Evolutionary conservation across 2,797 vertebrate species (phyloP), one percentile per base, ranked within the genome.

Genomic region (Enteromius anoplus): DNA sequence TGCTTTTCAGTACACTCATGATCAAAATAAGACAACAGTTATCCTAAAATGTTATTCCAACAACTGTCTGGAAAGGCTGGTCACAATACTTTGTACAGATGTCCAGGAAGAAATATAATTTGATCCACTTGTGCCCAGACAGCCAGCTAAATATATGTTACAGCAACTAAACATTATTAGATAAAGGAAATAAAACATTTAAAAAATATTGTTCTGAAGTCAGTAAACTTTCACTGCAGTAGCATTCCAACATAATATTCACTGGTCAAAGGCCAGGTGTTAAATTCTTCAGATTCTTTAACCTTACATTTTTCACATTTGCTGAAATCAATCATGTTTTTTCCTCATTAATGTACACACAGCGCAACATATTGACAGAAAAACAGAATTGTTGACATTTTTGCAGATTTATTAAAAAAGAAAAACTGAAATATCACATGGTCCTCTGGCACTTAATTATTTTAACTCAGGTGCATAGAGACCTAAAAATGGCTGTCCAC

Each of bases 71-170:
- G 14, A 29, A 17, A 23, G 11, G 2, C 29, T 10, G 1, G 21
- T 37, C 32, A 68, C 34, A 40, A 79, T 80, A 10, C 70, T 71
- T 70, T 71, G 3, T 71, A 45, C 29, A 37, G 37, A 80, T 32
- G n/a, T 60, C 15, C 1, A 10, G 11, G 7, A 45, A 80, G 4
- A 55, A 55, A 69, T 19, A 32, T 60, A 32, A 70, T 80, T 10
- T 70, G 78, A 70, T 58, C 15, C 23, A 80, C 49, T 40, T 69
- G 34, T 58, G 10, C 10, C 17, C 1, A 29, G 12, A 14, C 5
- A 15, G 12, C 12, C 26, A 51, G 70, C 15, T 72, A 72, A 32
- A 51, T 3, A 51, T 19, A 51, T 34, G 17, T 51, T 9, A 26
- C 26, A 19, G 15, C 4, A 73, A 53, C 49, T 37, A 79, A 26